A percentile compares a stretch with the other conserved stretches of the same genome.
Conservation (phyloP, 2,888 invertebrate genomes). For the Caenorhabditis sp. region DNA sequence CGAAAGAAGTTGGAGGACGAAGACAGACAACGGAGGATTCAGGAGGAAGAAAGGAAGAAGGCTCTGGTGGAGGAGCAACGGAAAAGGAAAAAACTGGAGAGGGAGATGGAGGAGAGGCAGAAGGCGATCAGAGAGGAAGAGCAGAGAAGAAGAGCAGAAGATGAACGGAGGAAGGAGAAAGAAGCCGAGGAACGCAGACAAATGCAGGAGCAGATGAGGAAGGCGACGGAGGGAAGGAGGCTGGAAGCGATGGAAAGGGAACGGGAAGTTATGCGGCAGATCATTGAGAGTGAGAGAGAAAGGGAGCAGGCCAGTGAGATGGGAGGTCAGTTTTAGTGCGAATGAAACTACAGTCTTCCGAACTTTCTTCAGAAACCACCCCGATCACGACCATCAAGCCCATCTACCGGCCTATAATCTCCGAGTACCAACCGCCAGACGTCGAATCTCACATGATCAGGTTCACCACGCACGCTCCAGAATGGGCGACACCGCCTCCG, state of each 20-base stretch:
- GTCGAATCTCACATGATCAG: conserved; percentile 52
- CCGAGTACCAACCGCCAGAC: conserved; percentile 43
- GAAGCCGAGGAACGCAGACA: conserved; percentile 29
- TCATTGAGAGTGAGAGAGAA: conserved; percentile 28
- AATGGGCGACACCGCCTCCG: conserved; percentile 46
- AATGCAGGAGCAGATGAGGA: conserved; percentile 35
- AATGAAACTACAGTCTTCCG: neutral
- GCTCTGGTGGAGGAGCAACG: conserved; percentile 21
- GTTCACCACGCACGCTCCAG: conserved; percentile 52
- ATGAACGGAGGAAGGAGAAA: conserved; percentile 17
- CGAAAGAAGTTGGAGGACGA: conserved; percentile 34
- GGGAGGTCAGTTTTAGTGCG: no score
- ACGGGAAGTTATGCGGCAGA: conserved; percentile 44
- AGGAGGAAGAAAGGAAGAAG: conserved; percentile 24
- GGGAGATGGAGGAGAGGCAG: conserved; percentile 19
- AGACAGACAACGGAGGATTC: conserved; percentile 15
- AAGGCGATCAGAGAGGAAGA: conserved; percentile 23
- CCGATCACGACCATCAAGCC: conserved; percentile 36
- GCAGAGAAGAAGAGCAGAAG: conserved; percentile 30
- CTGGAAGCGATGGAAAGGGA: conserved; percentile 42
- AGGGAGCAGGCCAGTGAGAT: conserved; percentile 1
- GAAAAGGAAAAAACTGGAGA: conserved; percentile 11
- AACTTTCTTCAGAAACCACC: conserved; percentile 20
- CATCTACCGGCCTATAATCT: conserved; percentile 47
- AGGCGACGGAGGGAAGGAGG: conserved; percentile 21